A percentile compares a stretch with the other conserved stretches of the same genome.
Evolutionary conservation across 2,797 vertebrate genomes (phyloP).

Genomic region (Enteromius afrohamiltoni): DNA sequence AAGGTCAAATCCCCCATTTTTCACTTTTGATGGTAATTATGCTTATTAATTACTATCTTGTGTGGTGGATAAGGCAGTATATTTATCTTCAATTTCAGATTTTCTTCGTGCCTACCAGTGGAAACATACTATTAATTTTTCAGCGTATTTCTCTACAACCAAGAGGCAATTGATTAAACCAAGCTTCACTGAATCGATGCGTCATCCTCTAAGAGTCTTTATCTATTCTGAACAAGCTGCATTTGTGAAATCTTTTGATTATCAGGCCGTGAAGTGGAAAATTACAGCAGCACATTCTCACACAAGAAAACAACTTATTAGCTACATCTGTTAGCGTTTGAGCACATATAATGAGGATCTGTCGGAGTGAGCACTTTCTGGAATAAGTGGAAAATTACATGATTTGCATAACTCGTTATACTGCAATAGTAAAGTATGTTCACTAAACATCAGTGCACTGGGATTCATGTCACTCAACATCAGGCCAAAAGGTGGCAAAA

Average conservation of each 20-base stretch:
- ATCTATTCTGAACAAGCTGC: constrained; percentile 11
- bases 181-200: neutral
- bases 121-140: neutral
- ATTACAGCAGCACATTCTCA: constrained; percentile 8
- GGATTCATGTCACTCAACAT: neutral
- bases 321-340: neutral
- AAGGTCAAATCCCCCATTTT: neutral
- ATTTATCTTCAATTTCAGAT: neutral
- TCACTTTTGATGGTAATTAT: neutral
- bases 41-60: neutral
- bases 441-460: neutral
- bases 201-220: neutral
- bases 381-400: constrained; percentile 13
- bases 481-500: neutral
- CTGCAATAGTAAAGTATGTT: neutral
- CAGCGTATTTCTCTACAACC: neutral
- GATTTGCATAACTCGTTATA: neutral
- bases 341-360: constrained; percentile 12
- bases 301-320: constrained; percentile 1
- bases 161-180: neutral
- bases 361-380: neutral
- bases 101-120: neutral
- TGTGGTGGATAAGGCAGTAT: neutral
- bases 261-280: neutral
- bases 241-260: neutral